phyloP scores from a whole-genome alignment of 1,140 invertebrate species.

The Parasteatoda tepidariorum region DNA sequence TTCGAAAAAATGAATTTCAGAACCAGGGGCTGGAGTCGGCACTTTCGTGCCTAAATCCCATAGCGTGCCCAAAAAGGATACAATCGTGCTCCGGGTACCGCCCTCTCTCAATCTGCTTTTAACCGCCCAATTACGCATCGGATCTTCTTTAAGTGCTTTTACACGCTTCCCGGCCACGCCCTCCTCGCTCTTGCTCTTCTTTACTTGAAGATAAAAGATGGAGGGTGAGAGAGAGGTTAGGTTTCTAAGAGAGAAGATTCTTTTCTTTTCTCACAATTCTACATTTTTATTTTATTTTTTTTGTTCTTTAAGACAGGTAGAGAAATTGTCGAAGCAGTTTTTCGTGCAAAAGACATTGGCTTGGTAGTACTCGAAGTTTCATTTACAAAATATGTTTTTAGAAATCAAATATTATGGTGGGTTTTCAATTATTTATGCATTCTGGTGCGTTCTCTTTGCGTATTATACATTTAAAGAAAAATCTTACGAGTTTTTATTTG shows the following conservation, averaged over 20 bases:
- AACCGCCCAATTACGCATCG: slow-evolving; percentile 61
- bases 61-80: slow-evolving; percentile 25
- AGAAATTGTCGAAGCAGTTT: not conserved
- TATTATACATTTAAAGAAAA: too few species aligned
- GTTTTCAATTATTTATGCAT: too few species aligned
- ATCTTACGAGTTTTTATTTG: too few species aligned
- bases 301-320: not conserved
- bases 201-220: not conserved
- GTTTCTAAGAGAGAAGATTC: not conserved
- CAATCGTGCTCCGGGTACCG: slow-evolving; percentile 49
- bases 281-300: not conserved
- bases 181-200: not conserved
- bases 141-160: slow-evolving; percentile 49
- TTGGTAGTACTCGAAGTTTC: too few species aligned
- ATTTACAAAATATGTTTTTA: too few species aligned
- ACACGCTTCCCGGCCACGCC: slow-evolving; percentile 52
- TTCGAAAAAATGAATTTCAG: slow-evolving; percentile 6
- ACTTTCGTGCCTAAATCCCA: not conserved
- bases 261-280: not conserved
- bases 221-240: not conserved
- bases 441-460: too few species aligned
- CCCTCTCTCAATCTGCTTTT: slow-evolving; percentile 60
- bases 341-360: not conserved
- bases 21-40: not conserved
- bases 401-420: too few species aligned